Base-by-base conservation (phyloP, 2,888 invertebrate genomes). In the Drosophila paracracens region DNA sequence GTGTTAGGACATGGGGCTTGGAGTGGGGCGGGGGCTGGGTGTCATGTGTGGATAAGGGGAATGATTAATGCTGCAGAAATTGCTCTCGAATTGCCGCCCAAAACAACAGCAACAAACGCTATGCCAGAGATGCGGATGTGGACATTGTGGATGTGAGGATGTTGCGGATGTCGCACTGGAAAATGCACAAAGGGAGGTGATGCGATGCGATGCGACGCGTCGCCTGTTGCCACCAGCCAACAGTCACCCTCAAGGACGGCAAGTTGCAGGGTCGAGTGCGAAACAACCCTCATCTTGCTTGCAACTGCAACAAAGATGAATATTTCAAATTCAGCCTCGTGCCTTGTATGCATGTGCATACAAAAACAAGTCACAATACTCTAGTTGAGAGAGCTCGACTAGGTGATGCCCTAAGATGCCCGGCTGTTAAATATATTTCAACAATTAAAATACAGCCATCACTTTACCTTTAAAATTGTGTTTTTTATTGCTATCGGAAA, bases 21-120 rank as follows among this genome's bases (percentile, higher is more conserved):
- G 25, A 18, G 27, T 52, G n/a, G 7, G 36, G 40, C 5, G 11
- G 59, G 27, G 51, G 69, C 51, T 59, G 53, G 54, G 71, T 73
- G 60, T 68, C 67, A 73, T 70, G 73, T 76, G 69, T 79, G 71
- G 58, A 70, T 61, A 71, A 64, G 60, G 62, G 74, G 77, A 76
- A 87, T 89, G 89, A 89, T 89, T 91, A 89, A 89, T 89, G 90
- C 88, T 71, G 77, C 74, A 72, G 85, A 87, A 89, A 89, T 89
- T 89, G 91, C 90, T 90, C 89, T 90, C 75, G 75, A 80, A 91
- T 89, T 83, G 90, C 81, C 78, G 57, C 67, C 70, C 70, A 82
- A 40, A 68, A 21, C 72, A 73, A 54, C 31, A 67, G 62, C 60
- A 64, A 61, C 64, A 53, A 65, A 68, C 57, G 59, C 52, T 52